A percentile compares a stretch with the other conserved stretches of the same genome.
Conservation (phyloP, 1,140 invertebrate genomes). For the Oryctes rhinoceros region DNA sequence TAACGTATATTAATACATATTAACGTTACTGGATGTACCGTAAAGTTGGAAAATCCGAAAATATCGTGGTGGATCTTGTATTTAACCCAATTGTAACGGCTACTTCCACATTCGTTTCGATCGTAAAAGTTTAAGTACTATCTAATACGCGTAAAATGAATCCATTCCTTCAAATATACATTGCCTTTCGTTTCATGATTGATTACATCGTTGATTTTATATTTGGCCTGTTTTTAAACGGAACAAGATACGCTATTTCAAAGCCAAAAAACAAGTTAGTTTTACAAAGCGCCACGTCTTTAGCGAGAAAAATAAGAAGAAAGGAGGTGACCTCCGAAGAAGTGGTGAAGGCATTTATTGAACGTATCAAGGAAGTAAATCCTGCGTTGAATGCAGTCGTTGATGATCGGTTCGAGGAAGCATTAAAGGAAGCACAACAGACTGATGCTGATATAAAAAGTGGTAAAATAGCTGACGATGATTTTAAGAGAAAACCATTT, state of each 20-base stretch:
- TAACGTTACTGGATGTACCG: too few species aligned
- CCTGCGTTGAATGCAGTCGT: slow-evolving; percentile 82
- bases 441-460: slow-evolving; percentile 75
- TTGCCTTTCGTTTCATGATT: slow-evolving; percentile 46
- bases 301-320: slow-evolving; percentile 73
- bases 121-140: not conserved
- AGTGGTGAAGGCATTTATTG: slow-evolving; percentile 78
- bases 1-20: too few species aligned
- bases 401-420: slow-evolving; percentile 78
- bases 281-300: slow-evolving; percentile 69
- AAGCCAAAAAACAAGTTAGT: slow-evolving; percentile 68
- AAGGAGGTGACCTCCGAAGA: slow-evolving; percentile 72
- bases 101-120: too few species aligned
- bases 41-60: too few species aligned
- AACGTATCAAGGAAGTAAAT: slow-evolving; percentile 83
- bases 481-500: slow-evolving; percentile 72
- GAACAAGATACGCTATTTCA: slow-evolving; percentile 65
- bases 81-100: too few species aligned
- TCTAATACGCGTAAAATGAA: not conserved
- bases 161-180: not conserved
- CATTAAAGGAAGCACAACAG: slow-evolving; percentile 76
- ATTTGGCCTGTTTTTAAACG: slow-evolving; percentile 67
- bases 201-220: slow-evolving; percentile 63
- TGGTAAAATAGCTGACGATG: slow-evolving; percentile 64
- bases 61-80: too few species aligned